Evolutionary conservation across 2,797 vertebrate genomes (phyloP), one percentile per base, ranked within the genome.

Genomic region (Lerista edwardsae): DNA sequence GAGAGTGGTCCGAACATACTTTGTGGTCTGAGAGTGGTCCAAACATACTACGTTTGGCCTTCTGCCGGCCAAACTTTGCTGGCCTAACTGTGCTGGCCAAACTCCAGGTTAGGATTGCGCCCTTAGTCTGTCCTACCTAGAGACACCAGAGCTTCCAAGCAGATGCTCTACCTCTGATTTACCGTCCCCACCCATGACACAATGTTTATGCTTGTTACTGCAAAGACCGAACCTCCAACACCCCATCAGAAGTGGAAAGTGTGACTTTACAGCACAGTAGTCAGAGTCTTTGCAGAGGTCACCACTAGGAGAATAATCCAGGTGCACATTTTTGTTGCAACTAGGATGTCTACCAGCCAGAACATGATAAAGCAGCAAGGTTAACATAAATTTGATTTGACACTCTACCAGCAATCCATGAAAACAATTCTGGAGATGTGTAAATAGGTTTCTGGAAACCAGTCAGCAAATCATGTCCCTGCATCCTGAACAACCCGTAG

Each of bases 331-430:
- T 65, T 31, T n/a, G 51, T 34, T 51, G 21, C 34, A 65, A 65
- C 59, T 75, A 62, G n/a, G 41, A 74, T 74, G n/a, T 65, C 65
- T 17, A 23, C 12, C 69, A 74, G 73, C 47, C n/a, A 14, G 25
- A 27, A 57, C 55, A 39, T 27, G 44, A 74, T 5, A 68, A 83
- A 23, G 17, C 27, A 51, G 41, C n/a, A 47, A 84, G 29, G 23
- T n/a, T 29, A 27, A 36, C 29, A 64, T 69, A 59, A 77, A 69
- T 69, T 84, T 41, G 78, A 62, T 78, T 47, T 78, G 67, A n/a
- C 67, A 72, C 39, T 77, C 74, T 77, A 31, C 64, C 36, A 77
- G 74, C 36, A 71, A 59, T 69, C 75, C 57, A 79, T 62, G 57
- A 69, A 47, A 79, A 78, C 41, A 72, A 73, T 79, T 10, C 6